Base-by-base conservation (phyloP, 2,888 invertebrate genomes). In the Drosophila pullipes region DNA sequence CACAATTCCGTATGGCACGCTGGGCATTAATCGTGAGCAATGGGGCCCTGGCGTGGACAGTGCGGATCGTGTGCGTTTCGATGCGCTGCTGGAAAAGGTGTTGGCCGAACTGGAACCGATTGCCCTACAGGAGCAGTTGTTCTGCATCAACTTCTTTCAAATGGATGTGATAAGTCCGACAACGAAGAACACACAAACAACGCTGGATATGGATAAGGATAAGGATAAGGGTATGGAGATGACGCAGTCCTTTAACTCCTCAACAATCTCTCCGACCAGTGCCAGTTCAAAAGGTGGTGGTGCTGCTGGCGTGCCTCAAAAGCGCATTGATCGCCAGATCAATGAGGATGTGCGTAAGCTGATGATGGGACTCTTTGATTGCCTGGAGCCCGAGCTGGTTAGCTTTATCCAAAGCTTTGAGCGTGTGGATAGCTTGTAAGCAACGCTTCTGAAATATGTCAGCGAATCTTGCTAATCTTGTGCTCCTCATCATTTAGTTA, bases 61-160 rank as follows among this genome's bases (percentile, higher is more conserved):
- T n/a, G 93, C 94, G 7, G 95, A 96, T 85, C 93, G 95, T 33
- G 93, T 94, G 70, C 93, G 94, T 54, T 95, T 95, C 82, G 96
- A 96, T 91, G 94, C 96, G 72, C 94, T 97, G 60, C 94, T 98
- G 69, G 97, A 98, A 92, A 96, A 97, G 93, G 97, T 98, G 62
- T 94, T 99, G 69, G 96, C 96, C 22, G 96, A 98, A 91, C 94
- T 99, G 77, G 98, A 98, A 92, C 97, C 97, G 5, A 96, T 98
- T 65, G 98, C 99, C 92, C 95, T 98, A 79, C 97, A 97, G 31
- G 99, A 99, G 93, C 99, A 99, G 94, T 97, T 98, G 82, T 99
- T 99, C 94, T 99, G 98, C 92, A 96, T 97, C 25, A 95, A 96
- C 74, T 99, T 99, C 94, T 98, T 99, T 93, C 97, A 97, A 93